Percentiles rank a stretch among this genome's conserved stretches.
These are phyloP conservation scores for Ormyrus pomaceus DNA, from an alignment of 2,888 invertebrate species.

Conservation along the genomic window DNA sequence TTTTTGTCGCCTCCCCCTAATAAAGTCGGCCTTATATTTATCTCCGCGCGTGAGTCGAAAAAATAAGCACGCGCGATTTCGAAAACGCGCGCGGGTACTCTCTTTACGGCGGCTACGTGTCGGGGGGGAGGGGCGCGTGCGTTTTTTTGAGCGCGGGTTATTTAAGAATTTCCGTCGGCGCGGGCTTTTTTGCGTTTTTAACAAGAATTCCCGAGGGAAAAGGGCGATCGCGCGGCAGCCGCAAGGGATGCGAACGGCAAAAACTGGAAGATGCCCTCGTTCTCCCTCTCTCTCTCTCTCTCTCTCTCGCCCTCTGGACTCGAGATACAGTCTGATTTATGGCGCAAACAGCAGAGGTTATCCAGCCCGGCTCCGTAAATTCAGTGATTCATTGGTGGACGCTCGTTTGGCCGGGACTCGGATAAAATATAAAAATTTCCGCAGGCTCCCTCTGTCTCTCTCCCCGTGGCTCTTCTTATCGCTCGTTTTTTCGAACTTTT, in stretches of 20 bases:
- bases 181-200: not conserved
- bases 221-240: not conserved
- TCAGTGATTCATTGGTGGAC: conserved; percentile 70
- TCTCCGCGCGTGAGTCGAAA: too few species aligned
- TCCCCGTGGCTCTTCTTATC: not conserved
- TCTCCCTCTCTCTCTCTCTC: conserved; percentile 13
- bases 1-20: too few species aligned
- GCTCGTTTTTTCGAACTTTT: conserved; percentile 5
- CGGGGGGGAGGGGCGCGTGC: not conserved
- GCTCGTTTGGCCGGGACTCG: not conserved
- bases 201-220: conserved; percentile 9
- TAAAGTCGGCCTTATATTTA: too few species aligned
- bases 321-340: conserved; percentile 73
- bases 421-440: conserved; percentile 44
- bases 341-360: conserved; percentile 70
- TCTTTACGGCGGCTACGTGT: not conserved
- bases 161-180: not conserved
- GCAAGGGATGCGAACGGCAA: conserved; percentile 30
- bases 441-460: not conserved
- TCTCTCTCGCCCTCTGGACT: conserved; percentile 20
- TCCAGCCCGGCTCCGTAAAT: conserved; percentile 66
- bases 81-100: not conserved
- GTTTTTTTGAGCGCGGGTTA: not conserved
- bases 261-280: conserved; percentile 32
- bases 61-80: not conserved